phyloP scores from a whole-genome alignment of 2,888 invertebrate genomes.

The Agonopterix arenella region DNA sequence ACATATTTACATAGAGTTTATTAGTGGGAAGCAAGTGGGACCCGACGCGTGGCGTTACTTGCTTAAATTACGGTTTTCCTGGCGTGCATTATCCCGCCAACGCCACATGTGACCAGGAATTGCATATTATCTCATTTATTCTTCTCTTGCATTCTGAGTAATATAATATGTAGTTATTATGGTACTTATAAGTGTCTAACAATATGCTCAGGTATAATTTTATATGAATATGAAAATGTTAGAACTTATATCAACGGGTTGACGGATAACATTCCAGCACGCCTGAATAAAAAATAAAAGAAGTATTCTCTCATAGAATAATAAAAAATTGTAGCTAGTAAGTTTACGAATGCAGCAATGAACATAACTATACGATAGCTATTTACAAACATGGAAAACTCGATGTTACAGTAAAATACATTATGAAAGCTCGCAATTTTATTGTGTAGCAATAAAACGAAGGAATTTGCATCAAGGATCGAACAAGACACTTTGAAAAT shows the following conservation, averaged over 20 bases:
- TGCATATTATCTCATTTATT: constrained; percentile 6
- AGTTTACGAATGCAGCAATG: too few species aligned
- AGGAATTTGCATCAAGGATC: constrained; percentile 58
- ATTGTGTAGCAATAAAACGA: constrained; percentile 53
- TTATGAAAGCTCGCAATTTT: constrained; percentile 55
- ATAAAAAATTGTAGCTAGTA: too few species aligned
- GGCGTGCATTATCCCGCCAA: constrained; percentile 31
- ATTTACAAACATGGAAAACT: background rate
- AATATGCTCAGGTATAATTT: too few species aligned
- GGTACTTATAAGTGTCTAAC: too few species aligned
- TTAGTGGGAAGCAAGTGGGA: constrained; percentile 25
- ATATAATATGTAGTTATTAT: too few species aligned
- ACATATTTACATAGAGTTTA: constrained; percentile 20
- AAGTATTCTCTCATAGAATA: too few species aligned
- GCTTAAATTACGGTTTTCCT: constrained; percentile 30
- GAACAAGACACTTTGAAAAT: constrained; percentile 57
- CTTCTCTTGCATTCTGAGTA: background rate
- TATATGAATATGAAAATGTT: too few species aligned
- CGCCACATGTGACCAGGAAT: constrained; percentile 30
- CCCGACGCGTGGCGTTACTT: constrained; percentile 31
- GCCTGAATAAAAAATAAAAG: too few species aligned
- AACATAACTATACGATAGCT: too few species aligned
- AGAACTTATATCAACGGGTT: too few species aligned
- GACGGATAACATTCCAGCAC: too few species aligned
- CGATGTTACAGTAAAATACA: constrained; percentile 29